Conservation (phyloP, 2,113 vertebrate genomes). For the Struthidea cinerea region DNA sequence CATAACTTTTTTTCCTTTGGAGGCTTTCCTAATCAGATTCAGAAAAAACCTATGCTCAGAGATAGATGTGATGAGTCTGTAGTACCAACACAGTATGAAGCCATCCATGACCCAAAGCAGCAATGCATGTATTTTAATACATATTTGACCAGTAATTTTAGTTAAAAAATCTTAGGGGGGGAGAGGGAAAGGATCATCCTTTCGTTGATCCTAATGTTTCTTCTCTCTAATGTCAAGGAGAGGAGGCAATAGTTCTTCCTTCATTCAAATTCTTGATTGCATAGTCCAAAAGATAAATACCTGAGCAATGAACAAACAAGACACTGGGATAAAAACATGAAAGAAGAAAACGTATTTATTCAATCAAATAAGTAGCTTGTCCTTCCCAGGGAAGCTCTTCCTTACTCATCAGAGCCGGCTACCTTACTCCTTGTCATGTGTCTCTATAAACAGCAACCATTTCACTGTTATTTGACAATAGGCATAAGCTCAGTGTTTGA, state of each 20-base stretch:
- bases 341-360: not conserved
- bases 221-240: not conserved
- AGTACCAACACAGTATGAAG: not conserved
- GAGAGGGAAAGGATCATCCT: fast-evolving
- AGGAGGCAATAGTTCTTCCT: not conserved
- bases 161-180: fast-evolving
- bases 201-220: no score
- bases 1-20: not conserved
- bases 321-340: not conserved
- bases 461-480: slow-evolving; percentile 9
- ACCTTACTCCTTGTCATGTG: not conserved
- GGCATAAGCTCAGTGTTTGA: not conserved
- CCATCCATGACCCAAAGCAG: not conserved
- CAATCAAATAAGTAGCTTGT: not conserved
- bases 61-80: not conserved
- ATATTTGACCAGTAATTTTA: not conserved
- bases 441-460: not conserved
- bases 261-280: not conserved
- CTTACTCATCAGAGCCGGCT: not conserved
- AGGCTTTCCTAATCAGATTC: not conserved
- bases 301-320: not conserved
- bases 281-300: not conserved
- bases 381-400: not conserved
- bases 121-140: not conserved
- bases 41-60: not conserved